Percentiles rank a stretch among this genome's conserved stretches.
Evolutionary conservation across 2,888 invertebrate species (phyloP).

Genomic region (Ophion ventricosus): DNA sequence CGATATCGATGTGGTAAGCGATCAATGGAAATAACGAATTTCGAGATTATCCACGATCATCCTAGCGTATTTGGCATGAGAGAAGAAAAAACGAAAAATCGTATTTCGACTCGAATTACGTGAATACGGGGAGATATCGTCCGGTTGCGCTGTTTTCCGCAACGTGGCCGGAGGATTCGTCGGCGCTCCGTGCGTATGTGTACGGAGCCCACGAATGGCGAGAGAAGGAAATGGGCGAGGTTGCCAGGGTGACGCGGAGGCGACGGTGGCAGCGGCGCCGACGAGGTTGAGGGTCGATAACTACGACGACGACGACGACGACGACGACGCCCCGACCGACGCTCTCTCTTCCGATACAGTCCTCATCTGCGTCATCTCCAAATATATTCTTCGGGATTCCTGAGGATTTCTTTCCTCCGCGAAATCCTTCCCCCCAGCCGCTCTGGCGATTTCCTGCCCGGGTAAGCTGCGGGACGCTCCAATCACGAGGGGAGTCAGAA

Average conservation of each 20-base stretch:
- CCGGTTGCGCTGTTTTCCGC: conserved; percentile 17
- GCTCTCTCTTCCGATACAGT: conserved; percentile 28
- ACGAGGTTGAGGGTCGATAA: conserved; percentile 77
- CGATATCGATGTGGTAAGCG: too few relatives aligned
- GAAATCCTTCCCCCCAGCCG: neutral
- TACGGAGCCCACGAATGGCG: neutral
- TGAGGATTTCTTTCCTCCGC: conserved; percentile 2
- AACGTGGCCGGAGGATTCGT: conserved; percentile 25
- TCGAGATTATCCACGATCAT: too few relatives aligned
- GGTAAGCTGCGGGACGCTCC: neutral
- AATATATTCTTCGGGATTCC: neutral
- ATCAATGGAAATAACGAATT: too few relatives aligned
- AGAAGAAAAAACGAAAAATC: too few relatives aligned
- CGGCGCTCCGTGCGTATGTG: conserved; percentile 48
- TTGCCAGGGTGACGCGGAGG: conserved; percentile 79
- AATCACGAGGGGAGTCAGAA: neutral
- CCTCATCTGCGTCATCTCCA: conserved; percentile 10
- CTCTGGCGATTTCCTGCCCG: neutral
- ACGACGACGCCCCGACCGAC: conserved; percentile 60
- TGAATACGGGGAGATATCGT: conserved; percentile 24
- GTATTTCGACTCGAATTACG: neutral
- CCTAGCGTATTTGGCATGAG: too few relatives aligned
- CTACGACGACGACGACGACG: conserved; percentile 65
- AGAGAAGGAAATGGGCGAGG: conserved; percentile 71
- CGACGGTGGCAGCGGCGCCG: conserved; percentile 66